Evolutionary conservation across 2,797 vertebrate species (phyloP), one percentile per base, ranked within the genome.

Genomic region (Threskiornis aethiopicus): DNA sequence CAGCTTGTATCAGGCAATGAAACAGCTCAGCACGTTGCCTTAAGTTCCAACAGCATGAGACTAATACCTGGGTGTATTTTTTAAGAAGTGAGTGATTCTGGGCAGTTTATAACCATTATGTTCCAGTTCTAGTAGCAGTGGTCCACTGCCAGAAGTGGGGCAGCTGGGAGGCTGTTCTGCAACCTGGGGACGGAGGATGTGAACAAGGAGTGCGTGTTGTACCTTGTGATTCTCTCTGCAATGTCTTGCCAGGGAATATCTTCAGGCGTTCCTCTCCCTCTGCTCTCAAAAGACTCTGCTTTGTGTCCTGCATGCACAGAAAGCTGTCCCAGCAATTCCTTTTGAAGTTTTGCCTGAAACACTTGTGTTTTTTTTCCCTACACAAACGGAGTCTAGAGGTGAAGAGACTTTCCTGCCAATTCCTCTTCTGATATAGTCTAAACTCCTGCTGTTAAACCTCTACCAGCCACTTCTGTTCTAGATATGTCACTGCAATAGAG

Each of bases 311-410:
- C 31, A 3, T 76, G 35, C 44, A 31, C 93, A 90, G 51, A 86
- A 72, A 87, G 70, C 81, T 59, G 69, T 81, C 95, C 94, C 79
- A 84, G 80, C 80, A 37, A 64, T 73, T 80, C 66, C 89, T 70
- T 94, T 72, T 79, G 79, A 96, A 95, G 91, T 93, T 87, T 76
- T 49, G 76, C 83, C 80, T 91, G 66, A 82, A 95, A 88, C 49
- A 13, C 79, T 77, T 25, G 25, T 28, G 35, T 0, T 9, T 59
- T 84, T 84, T 80, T 64, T 26, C 24, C 47, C 37, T 86, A 47
- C 70, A 22, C 35, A 69, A 21, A 54, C 0, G 1, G 39, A 87
- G 70, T 21, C 80, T 79, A 64, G 90, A 91, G 84, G 80, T 93
- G 66, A 94, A 62, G 37, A 64, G 54, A 24, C 22, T 58, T 84